Base-by-base conservation (phyloP, 2,888 invertebrate genomes). In the Meandrusa payeni region DNA sequence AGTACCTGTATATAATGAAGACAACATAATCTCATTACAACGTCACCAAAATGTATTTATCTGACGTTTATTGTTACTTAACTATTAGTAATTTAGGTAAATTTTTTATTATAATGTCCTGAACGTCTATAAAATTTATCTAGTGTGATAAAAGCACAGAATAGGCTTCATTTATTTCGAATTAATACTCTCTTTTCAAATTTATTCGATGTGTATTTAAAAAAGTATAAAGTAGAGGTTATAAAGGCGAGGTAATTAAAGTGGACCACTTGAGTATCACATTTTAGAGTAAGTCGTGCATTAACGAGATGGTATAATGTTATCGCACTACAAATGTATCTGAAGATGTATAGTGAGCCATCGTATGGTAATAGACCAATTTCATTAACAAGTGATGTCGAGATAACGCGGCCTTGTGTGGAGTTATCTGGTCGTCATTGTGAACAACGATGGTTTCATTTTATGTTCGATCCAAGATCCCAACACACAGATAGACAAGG, bases 321-420 rank as follows among this genome's bases (percentile, higher is more conserved):
- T 27, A 31, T 38, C 38, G 20, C 6, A 9, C 13, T 33, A 33
- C 22, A 32, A 22, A 22, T 27, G 38, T 39, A 28, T 2, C n/a
- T 19, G 20, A 24, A 11, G n/a, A 12, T 10, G 20, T 37, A 34
- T 9, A 24, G 29, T 27, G 20, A 2, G 24, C 17, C 28, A 31
- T 33, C 51, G 52, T 66, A 72, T 69, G 71, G 61, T 65, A 71
- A 75, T 70, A 58, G 57, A 55, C 59, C 60, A 62, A 70, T 73
- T 72, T 69, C 59, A 69, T 68, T 69, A 71, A 66, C 68, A 59
- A 62, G 58, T 57, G 69, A 73, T 72, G 48, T 38, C 15, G 45
- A 64, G 71, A 70, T 69, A 70, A 63, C 57, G 51, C 47, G 38
- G 7, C 36, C 48, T 48, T 61, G 52, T 57, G 55, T 41, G 41